Evolutionary conservation across 2,797 vertebrate species (phyloP).

Genomic region (Acipenser ruthenus): DNA sequence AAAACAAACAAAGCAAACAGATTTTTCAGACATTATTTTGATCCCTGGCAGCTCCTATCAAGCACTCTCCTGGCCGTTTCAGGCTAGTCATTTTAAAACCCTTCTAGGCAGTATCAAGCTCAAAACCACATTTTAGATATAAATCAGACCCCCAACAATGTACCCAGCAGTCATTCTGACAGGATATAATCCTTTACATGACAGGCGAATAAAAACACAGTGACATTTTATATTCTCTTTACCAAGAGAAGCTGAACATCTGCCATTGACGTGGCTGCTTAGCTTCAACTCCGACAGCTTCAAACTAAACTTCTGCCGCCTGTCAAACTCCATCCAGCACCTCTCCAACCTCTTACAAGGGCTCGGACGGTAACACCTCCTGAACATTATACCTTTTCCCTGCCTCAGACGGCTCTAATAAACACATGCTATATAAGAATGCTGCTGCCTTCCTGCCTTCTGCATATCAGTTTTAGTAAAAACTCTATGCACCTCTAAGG

Average conservation of each 20-base stretch:
- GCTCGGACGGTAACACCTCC: background rate
- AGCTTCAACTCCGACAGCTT: constrained; percentile 64
- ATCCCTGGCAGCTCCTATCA: no score
- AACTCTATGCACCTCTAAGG: background rate
- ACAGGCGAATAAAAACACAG: constrained; percentile 61
- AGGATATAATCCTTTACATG: constrained; percentile 63
- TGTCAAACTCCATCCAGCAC: constrained; percentile 12
- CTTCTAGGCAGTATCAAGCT: constrained; percentile 33
- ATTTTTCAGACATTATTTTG: background rate
- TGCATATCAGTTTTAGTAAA: background rate
- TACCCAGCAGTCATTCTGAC: constrained; percentile 50
- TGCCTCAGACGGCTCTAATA: background rate
- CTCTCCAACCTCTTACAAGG: background rate
- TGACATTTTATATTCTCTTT: constrained; percentile 64
- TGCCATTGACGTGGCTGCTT: constrained; percentile 51
- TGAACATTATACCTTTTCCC: background rate
- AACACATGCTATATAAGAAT: background rate
- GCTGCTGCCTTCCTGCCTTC: constrained; percentile 11
- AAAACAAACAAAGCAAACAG: constrained; percentile 38
- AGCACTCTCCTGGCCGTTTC: constrained; percentile 15
- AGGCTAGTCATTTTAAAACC: constrained; percentile 24
- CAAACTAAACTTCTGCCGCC: constrained; percentile 38
- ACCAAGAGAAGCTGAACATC: constrained; percentile 55
- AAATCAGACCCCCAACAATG: constrained; percentile 60
- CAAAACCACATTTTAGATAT: constrained; percentile 48